Base-by-base conservation (phyloP, 2,113 vertebrate genomes). In the Neotragus moschatus region DNA sequence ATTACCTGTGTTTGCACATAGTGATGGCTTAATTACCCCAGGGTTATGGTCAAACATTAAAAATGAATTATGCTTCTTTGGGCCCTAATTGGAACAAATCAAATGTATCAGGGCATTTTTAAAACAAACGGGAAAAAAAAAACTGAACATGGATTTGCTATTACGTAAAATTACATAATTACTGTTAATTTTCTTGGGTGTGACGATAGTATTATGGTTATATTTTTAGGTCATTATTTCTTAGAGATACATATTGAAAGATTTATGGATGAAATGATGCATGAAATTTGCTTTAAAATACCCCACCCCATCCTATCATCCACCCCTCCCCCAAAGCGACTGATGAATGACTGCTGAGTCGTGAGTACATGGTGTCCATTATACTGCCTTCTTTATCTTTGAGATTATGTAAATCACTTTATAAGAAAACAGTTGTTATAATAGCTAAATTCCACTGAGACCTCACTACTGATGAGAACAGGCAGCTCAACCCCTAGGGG, bases 221-320 rank as follows among this genome's bases (percentile, higher is more conserved):
- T 90, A 86, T 58, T 92, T 66, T 39, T 7, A 61, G 93, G 51
- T 53, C 23, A 45, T 92, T 82, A 92, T 70, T 33, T 87, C 58
- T 77, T 73, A 60, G n/a, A 43, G 28, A 60, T 85, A 94, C 11
- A 30, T 30, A 79, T 0, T 19, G 4, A 93, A 88, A 36, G 80
- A 56, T 89, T 61, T 91, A 88, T 66, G 25, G 45, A 73, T 81
- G 66, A 96, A 93, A 91, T 28, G n/a, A 84, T 77, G 45, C 47
- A 55, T 58, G 39, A 33, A 16, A 66, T 89, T 81, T 86, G 33
- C 36, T 96, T 96, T 33, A 88, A 82, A 96, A 93, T 77, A 88
- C 21, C 58, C 43, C 43, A 66, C 11, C 33, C 5, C 12, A 36
- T 12, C 11, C 19, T 33, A 23, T 13, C 5, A 0, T 19, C 63